Base-by-base conservation (phyloP, 1,140 invertebrate genomes). In the Trypoxylus dichotomus region DNA sequence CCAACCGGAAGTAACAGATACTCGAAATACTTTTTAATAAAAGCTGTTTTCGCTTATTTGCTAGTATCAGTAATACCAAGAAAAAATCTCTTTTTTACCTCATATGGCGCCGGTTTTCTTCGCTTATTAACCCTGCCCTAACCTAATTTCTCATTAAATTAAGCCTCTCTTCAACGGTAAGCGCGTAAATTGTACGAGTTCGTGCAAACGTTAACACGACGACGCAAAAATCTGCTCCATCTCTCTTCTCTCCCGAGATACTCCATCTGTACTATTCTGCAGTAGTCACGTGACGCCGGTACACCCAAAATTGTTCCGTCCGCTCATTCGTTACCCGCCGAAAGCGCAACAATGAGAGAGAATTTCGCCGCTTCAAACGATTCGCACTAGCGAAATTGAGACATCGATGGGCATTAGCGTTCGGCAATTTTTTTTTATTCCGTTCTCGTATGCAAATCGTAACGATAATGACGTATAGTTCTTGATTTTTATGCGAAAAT, bases 281-380 rank as follows among this genome's bases (percentile, higher is more conserved):
- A 68, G 60, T 68, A 13, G 27, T 68, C 60, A 68, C 60, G 60
- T 68, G 60, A 68, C 60, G 15, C 47, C 47, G 60, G 27, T 68
- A 68, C 60, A 68, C 24, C 60, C 60, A 15, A 68, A 68, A 68
- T 68, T 29, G 60, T 29, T 25, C 60, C 60, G 60, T 27, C 32
- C 24, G 60, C 47, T 54, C 47, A 54, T n/a, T 68, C 60, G 24
- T 15, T n/a, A 24, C 58, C 21, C 15, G 58, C 58, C 58, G 58
- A 60, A 19, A 19, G 24, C 24, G 21, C 60, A 68, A 15, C 60
- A 68, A 54, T 54, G 47, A 54, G 47, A 21, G 15, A 19, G 11
- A 19, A 15, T 19, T 19, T 2, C 47, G 42, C 15, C 10, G 42
- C 15, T 1, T n/a, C 47, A 13, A 19, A 54, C 19, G 13, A 19